phyloP scores from a whole-genome alignment of 2,888 invertebrate genomes.

The Drosophila siamana region DNA sequence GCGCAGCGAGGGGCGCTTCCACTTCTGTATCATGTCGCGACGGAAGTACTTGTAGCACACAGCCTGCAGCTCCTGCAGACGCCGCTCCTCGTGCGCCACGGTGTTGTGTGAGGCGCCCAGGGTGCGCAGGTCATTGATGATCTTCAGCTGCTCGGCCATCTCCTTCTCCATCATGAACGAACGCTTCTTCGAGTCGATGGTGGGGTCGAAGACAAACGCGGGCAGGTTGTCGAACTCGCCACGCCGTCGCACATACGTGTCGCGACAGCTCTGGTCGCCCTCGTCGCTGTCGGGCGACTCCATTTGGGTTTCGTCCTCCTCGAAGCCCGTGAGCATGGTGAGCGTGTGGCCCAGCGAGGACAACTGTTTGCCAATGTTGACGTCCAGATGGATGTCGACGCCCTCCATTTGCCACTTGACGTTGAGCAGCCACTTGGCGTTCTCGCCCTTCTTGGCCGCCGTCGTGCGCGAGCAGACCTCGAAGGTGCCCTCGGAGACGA shows the following conservation, averaged over 20 bases:
- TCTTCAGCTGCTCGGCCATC: conserved; percentile 98
- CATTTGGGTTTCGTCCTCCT: conserved; percentile 90
- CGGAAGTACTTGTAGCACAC: conserved; percentile 97
- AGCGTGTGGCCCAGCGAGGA: conserved; percentile 97
- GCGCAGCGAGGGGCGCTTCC: conserved; percentile 84
- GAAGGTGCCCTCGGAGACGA: conserved; percentile 99
- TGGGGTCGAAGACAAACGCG: conserved; percentile 93
- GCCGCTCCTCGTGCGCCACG: conserved; percentile 95
- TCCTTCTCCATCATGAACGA: conserved; percentile 98
- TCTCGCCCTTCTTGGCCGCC: conserved; percentile 93
- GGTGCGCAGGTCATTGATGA: conserved; percentile 95
- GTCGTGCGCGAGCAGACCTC: conserved; percentile 94
- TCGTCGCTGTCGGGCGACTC: conserved; percentile 92
- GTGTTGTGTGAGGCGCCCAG: conserved; percentile 95
- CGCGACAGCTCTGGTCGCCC: conserved; percentile 89
- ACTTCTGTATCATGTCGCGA: conserved; percentile 94
- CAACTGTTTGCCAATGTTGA: conserved; percentile 97
- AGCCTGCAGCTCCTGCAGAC: conserved; percentile 96
- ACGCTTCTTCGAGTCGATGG: conserved; percentile 92
- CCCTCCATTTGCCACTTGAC: conserved; percentile 99
- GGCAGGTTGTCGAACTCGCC: conserved; percentile 92
- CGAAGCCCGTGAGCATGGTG: conserved; percentile 97
- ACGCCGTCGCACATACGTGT: conserved; percentile 87
- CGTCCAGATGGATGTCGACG: conserved; percentile 97
- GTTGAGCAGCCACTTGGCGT: conserved; percentile 99